Evolutionary conservation across 2,113 vertebrate species (phyloP), one percentile per base, ranked within the genome.

Genomic region (Nothobranchius kuhntae): DNA sequence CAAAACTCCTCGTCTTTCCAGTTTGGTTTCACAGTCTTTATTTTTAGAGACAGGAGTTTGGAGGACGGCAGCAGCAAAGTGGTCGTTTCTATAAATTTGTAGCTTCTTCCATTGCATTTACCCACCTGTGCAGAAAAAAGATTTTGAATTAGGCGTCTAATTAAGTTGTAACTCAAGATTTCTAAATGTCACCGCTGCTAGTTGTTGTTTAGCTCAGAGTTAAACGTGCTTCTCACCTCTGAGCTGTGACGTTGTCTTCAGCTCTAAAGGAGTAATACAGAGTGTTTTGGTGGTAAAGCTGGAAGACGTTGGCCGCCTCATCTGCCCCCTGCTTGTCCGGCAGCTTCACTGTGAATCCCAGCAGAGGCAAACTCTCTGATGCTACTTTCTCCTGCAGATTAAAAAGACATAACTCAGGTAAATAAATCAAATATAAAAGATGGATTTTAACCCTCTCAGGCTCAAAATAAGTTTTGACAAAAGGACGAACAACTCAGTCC

Each of bases 201-300:
- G 52, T 62, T 4, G 45, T 36, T 35, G 46, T 44, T 47, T 6
- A 52, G 15, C 42, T 35, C 24, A 56, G 9, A 53, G 45, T 14
- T 17, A 7, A 7, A 3, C 9, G 11, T 57, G 50, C 15, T 17
- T 56, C 70, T 26, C 91, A 99, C 98, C 96, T 99, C 88, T 93
- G 94, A 66, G 96, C 96, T 46, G 94, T 93, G 86, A 51, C 78
- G 86, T 88, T 91, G 62, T 98, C 95, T 69, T 96, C 94, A 4
- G 98, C 95, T 91, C 92, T 94, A 89, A 99, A 98, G 77, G 93
- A 96, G 66, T 98, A 99, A 81, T 95, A 99, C 52, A 99, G 91
- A 9, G 94, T 96, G 82, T 96, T 96, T 92, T 98, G 98, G 91
- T 99, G 97, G 89, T 97, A 98, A 67, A 99, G 96, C 83, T 97